These are phyloP conservation scores for Leptobrachium leishanense DNA, from an alignment of 2,113 vertebrate species.

Conservation along the genomic window DNA sequence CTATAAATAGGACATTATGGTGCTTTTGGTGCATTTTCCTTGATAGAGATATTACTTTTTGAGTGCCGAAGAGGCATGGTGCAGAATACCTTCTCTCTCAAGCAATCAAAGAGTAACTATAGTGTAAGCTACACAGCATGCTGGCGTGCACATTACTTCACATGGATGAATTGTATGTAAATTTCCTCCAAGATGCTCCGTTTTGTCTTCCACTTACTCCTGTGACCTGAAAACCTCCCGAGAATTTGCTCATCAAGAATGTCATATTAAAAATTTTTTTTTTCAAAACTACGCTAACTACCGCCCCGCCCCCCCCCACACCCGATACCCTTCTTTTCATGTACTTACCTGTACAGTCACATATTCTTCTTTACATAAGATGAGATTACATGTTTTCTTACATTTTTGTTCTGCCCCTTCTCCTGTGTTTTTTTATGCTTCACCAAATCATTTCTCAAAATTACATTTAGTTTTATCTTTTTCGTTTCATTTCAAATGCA, in stretches of 20 bases:
- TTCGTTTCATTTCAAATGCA: constrained; percentile 18
- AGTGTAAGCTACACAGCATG: constrained; percentile 32
- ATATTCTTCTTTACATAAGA: background rate
- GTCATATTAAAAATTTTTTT: constrained; percentile 10
- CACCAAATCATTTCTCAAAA: background rate
- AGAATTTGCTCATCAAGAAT: constrained; percentile 5
- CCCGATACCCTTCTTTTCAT: background rate
- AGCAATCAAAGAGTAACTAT: background rate
- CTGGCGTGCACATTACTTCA: constrained; percentile 44
- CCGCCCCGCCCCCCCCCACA: background rate
- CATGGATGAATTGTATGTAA: constrained; percentile 29
- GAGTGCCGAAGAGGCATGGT: background rate
- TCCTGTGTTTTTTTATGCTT: constrained; percentile 10
- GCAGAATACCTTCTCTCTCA: no score
- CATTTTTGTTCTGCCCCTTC: constrained; percentile 26
- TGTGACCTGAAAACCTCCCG: background rate
- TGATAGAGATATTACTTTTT: background rate
- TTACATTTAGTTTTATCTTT: constrained; percentile 2
- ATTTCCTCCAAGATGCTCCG: background rate
- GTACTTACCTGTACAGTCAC: background rate
- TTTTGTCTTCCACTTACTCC: constrained; percentile 27
- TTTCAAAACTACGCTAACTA: background rate
- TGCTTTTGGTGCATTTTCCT: background rate
- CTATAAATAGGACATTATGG: no score
- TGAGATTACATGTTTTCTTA: constrained; percentile 2